Percentiles rank a stretch among this genome's conserved stretches.
These are phyloP conservation scores for Todiramphus saurophagus DNA, from an alignment of 2,113 vertebrate genomes.

Conservation along the genomic window DNA sequence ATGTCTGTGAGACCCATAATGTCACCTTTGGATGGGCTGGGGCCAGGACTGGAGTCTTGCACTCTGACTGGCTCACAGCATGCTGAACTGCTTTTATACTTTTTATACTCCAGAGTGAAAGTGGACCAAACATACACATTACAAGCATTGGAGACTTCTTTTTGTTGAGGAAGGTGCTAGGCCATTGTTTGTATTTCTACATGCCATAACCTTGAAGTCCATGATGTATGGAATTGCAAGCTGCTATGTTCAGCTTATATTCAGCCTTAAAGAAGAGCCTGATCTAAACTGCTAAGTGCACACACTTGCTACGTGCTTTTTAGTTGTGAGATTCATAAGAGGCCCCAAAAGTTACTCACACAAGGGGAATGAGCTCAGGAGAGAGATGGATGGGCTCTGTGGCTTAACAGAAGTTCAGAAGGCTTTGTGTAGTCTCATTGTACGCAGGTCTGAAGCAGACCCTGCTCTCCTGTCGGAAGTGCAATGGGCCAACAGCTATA, in stretches of 20 bases:
- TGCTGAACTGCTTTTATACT: background rate
- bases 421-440: background rate
- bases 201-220: background rate
- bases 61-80: background rate
- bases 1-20: background rate
- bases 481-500: background rate
- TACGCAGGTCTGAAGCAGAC: conserved; percentile 9
- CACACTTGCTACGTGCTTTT: background rate
- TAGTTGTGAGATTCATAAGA: background rate
- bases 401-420: conserved; percentile 19
- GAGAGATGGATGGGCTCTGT: background rate
- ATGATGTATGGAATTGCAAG: background rate
- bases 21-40: background rate
- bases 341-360: background rate
- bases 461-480: conserved; percentile 29
- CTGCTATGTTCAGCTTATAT: background rate
- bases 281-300: background rate
- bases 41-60: background rate
- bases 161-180: background rate
- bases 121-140: background rate
- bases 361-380: background rate
- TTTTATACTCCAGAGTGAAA: background rate
- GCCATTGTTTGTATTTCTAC: background rate
- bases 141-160: background rate
- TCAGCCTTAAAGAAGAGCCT: background rate